A percentile compares a stretch with the other conserved stretches of the same genome.
Conservation (phyloP, 2,113 vertebrate species). For the Helogale parvula region DNA sequence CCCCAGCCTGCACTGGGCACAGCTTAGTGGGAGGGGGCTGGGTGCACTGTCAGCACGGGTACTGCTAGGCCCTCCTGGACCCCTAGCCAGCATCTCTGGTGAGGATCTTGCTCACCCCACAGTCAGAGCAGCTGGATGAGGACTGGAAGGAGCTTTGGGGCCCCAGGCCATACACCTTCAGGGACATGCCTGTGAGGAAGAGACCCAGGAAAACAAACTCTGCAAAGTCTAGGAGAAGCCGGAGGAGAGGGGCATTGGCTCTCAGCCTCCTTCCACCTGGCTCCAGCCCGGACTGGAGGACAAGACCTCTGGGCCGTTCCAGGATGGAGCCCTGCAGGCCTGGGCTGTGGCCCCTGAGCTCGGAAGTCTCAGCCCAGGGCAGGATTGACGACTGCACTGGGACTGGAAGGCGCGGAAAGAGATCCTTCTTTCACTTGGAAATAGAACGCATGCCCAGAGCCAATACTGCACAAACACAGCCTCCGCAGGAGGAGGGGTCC, state of each 20-base stretch:
- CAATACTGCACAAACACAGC: fast-evolving
- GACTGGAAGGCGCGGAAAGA: neutral
- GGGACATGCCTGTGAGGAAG: constrained; percentile 96
- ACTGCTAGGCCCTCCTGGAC: neutral
- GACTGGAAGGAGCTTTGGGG: constrained; percentile 97
- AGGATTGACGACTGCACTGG: fast-evolving
- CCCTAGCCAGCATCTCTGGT: neutral
- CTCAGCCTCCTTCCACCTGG: neutral
- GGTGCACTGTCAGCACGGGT: fast-evolving
- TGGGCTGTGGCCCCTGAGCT: neutral
- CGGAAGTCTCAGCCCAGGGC: neutral
- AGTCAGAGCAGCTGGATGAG: constrained; percentile 99
- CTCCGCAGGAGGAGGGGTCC: neutral
- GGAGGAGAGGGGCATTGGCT: constrained; percentile 66
- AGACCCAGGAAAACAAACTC: constrained; percentile 98
- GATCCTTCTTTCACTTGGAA: neutral
- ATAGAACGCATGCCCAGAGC: neutral
- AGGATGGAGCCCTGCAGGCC: neutral
- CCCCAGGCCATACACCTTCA: constrained; percentile 98
- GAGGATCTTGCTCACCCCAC: constrained; percentile 90
- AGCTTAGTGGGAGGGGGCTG: fast-evolving
- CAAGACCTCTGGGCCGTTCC: neutral
- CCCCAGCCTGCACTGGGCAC: neutral
- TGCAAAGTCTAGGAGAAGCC: constrained; percentile 90
- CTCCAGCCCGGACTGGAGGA: neutral